A percentile compares a stretch with the other conserved stretches of the same genome.
Evolutionary conservation across 1,140 invertebrate genomes (phyloP).

Genomic region (Apis cerana): DNA sequence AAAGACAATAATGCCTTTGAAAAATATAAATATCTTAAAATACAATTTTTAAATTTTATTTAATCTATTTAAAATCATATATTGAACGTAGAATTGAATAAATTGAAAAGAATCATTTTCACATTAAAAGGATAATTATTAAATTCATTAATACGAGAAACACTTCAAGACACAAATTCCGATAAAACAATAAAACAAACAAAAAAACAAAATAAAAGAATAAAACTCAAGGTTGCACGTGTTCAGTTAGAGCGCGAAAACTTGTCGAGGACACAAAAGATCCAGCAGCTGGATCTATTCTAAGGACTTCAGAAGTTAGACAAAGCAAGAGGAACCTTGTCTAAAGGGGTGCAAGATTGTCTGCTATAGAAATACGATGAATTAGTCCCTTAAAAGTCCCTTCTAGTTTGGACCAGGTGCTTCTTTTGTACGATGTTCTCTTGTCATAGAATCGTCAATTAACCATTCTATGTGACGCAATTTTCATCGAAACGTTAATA

Average conservation of each 20-base stretch:
- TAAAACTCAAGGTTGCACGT: background rate
- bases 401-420: constrained; percentile 22
- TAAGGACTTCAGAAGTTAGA: constrained; percentile 6
- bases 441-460: background rate
- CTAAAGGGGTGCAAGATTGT: constrained; percentile 27
- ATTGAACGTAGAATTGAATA: background rate
- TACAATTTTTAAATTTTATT: background rate
- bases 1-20: too few species aligned
- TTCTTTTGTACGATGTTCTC: constrained; percentile 21
- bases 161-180: background rate
- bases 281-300: constrained; percentile 9
- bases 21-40: too few species aligned
- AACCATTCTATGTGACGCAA: background rate
- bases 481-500: background rate
- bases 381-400: constrained; percentile 2
- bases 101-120: background rate
- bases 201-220: background rate
- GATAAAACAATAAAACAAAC: background rate
- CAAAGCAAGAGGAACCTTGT: constrained; percentile 8
- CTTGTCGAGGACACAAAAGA: constrained; percentile 21
- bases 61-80: background rate
- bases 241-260: background rate
- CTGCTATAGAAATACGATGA: background rate
- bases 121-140: background rate
- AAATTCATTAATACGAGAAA: background rate